A percentile compares a stretch with the other conserved stretches of the same genome.
phyloP scores from a whole-genome alignment of 2,113 vertebrate genomes.

The Phyllostomus hastatus region DNA sequence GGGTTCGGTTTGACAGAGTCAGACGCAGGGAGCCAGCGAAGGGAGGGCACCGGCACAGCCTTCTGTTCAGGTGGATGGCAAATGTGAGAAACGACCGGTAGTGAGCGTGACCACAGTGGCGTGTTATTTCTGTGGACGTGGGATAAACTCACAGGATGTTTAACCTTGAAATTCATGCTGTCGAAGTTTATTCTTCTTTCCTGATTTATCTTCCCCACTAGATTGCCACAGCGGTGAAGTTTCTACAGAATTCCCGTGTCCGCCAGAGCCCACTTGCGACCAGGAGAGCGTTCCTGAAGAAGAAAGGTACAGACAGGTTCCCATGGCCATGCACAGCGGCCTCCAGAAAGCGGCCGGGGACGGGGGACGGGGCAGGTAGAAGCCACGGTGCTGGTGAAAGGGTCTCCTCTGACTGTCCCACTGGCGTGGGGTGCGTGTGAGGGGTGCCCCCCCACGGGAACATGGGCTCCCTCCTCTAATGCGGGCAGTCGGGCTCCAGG shows the following conservation, averaged over 20 bases:
- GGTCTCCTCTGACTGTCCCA: neutral
- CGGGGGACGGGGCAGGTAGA: neutral
- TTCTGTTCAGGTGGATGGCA: neutral
- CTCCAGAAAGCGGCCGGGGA: neutral
- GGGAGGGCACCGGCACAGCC: neutral
- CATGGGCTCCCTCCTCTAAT: neutral
- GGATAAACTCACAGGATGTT: neutral
- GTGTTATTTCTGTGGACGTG: neutral
- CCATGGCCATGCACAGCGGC: neutral
- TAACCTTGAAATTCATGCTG: neutral
- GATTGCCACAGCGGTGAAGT: constrained; percentile 96
- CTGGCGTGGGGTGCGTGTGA: neutral
- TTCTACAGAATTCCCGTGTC: constrained; percentile 95
- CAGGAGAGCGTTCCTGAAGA: constrained; percentile 95
- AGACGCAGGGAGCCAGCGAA: neutral
- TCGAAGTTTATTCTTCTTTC: constrained; percentile 56
- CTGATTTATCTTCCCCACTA: constrained; percentile 73
- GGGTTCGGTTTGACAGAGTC: neutral
- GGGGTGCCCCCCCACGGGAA: neutral
- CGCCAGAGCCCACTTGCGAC: constrained; percentile 91
- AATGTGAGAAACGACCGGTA: neutral
- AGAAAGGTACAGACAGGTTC: constrained; percentile 91
- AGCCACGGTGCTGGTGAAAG: neutral
- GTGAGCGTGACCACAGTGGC: neutral
- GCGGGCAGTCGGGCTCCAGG: neutral